Conservation (phyloP, 2,113 vertebrate species). For the Eudyptes chrysolophus region DNA sequence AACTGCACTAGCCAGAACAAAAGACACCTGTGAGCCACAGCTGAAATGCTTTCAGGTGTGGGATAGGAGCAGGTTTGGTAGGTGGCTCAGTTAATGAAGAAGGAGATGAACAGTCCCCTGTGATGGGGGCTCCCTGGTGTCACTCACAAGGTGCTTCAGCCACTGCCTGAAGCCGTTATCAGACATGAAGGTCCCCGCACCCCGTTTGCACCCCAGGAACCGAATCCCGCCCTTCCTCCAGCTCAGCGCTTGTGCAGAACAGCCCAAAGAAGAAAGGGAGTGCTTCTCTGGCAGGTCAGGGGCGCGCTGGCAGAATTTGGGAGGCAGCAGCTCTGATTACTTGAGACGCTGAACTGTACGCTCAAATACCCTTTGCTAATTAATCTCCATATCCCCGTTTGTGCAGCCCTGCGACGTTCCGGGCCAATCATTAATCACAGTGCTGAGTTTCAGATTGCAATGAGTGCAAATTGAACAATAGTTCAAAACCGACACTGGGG, state of each 20-base stretch:
- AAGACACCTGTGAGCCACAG: neutral
- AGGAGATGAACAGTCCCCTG: neutral
- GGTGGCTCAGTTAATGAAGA: neutral
- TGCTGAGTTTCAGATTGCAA: neutral
- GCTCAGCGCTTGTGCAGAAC: neutral
- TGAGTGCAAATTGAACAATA: neutral
- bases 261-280: rapidly evolving
- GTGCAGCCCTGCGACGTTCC: neutral
- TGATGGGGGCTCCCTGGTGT: neutral
- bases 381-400: neutral
- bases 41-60: neutral
- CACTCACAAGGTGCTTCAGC: rapidly evolving
- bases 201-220: neutral
- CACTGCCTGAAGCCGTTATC: rapidly evolving
- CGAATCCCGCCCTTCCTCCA: rapidly evolving
- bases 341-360: neutral
- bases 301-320: rapidly evolving
- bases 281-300: neutral
- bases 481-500: constrained; percentile 11
- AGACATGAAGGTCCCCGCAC: rapidly evolving
- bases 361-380: neutral
- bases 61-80: neutral
- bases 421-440: neutral
- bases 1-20: too few relatives aligned
- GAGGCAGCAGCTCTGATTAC: neutral